Conservation (phyloP, 2,797 vertebrate species). For the Hylomyscus alleni region DNA sequence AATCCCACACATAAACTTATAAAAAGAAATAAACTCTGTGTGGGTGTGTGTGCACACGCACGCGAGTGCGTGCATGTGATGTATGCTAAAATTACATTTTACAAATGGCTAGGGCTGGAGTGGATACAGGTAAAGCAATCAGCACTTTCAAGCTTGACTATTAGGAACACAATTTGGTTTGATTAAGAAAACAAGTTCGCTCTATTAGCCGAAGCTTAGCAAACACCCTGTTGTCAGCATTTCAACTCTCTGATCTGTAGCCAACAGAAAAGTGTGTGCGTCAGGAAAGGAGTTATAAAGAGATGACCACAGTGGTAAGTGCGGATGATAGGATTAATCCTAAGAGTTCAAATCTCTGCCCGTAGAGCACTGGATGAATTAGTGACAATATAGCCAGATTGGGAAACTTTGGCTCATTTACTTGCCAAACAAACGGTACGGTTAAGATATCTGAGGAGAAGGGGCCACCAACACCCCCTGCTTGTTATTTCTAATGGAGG, state of each 20-base stretch:
- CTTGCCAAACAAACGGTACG: background rate
- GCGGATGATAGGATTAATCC: background rate
- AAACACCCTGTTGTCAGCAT: background rate
- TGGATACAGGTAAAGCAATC: background rate
- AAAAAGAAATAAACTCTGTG: background rate
- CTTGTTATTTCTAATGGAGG: background rate
- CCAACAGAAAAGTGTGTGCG: background rate
- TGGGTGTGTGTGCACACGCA: too few relatives aligned
- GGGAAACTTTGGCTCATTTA: background rate
- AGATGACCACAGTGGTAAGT: too few relatives aligned
- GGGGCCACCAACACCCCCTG: background rate
- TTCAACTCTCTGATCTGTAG: constrained; percentile 8
- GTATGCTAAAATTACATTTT: background rate
- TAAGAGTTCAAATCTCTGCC: background rate
- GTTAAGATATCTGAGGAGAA: background rate
- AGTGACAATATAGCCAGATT: background rate
- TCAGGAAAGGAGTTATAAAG: background rate
- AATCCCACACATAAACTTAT: background rate
- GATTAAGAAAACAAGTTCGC: constrained; percentile 1
- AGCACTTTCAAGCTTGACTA: background rate
- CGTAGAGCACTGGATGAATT: background rate
- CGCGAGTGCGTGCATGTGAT: too few relatives aligned
- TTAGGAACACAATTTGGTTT: background rate
- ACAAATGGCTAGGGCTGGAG: background rate
- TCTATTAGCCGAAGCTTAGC: background rate